phyloP scores from a whole-genome alignment of 1,140 invertebrate genomes.

The Oncopodura yosiiana region DNA sequence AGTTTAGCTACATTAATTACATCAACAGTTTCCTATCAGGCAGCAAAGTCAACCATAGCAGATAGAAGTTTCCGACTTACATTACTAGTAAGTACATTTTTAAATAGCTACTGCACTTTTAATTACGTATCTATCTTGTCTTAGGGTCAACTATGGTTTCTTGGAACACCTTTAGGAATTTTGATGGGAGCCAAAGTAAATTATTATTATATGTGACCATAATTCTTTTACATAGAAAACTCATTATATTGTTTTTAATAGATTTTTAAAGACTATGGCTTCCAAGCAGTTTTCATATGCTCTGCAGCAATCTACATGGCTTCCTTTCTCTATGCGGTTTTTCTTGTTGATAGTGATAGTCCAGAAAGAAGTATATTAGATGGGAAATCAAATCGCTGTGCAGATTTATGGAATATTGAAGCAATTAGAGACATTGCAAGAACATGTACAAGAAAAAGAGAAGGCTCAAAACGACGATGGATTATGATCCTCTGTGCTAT shows the following conservation, averaged over 20 bases:
- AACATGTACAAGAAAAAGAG: neutral
- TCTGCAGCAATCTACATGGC: too few relatives aligned
- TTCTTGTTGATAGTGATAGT: neutral
- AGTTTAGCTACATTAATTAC: neutral
- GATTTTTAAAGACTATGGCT: too few relatives aligned
- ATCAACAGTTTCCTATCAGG: neutral
- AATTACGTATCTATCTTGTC: too few relatives aligned
- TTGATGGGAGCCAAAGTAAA: conserved; percentile 1
- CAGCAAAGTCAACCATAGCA: neutral
- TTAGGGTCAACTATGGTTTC: conserved; percentile 2
- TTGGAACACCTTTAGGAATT: conserved; percentile 1
- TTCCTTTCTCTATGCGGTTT: neutral
- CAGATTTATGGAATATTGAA: neutral
- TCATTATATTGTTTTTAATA: neutral
- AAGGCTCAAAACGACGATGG: neutral
- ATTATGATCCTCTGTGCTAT: neutral
- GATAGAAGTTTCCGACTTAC: neutral
- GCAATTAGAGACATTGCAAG: neutral
- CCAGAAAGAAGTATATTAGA: too few relatives aligned
- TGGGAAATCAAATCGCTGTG: too few relatives aligned
- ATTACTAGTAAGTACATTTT: too few relatives aligned
- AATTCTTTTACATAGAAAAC: neutral
- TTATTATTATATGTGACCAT: neutral
- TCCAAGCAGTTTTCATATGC: too few relatives aligned
- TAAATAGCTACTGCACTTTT: too few relatives aligned